Evolutionary conservation across 2,113 vertebrate genomes (phyloP), one percentile per base, ranked within the genome.

Genomic region (Strix uralensis): DNA sequence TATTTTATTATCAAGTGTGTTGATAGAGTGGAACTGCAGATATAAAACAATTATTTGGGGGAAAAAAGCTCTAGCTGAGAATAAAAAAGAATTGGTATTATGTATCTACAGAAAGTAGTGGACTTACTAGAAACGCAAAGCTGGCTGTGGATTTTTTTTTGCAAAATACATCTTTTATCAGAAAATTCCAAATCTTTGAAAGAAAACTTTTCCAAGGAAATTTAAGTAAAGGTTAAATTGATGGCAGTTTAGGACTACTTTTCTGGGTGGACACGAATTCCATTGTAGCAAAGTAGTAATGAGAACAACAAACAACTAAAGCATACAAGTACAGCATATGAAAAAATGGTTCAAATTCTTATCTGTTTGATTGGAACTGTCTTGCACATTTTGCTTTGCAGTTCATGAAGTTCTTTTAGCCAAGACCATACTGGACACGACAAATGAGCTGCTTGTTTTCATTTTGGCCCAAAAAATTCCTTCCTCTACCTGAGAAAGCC

Each of bases 381-480:
- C 32, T 51, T 80, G 5, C 18, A 62, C 14, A 3, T 92, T 88
- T 85, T 86, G 7, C 22, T 86, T 92, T 82, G 32, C 21, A 55
- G 10, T 26, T 51, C 12, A 34, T 52, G 3, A 78, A 25, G 2
- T 46, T 66, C 6, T 89, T 85, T 82, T 67, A 74, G 13, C 16
- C 20, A 46, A 46, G 19, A 38, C 11, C 8, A 26, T 54, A 42
- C 4, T 30, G 12, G 6, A 5, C 7, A 20, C 17, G 7, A 2
- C 7, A 75, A 85, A 71, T 42, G 11, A 27, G 5, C 5, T 30
- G 5, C 3, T 71, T 71, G 6, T 42, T 82, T 82, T 79, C 19
- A 42, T 5, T 72, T 46, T 40, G 10, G 1, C 5, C 3, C 2
- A 0, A 14, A 15, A 26, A 21, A 10, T 62, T 59, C 11, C 9